Evolutionary conservation across 2,888 invertebrate species (phyloP), one percentile per base, ranked within the genome.

Genomic region (Eilema sororculum): DNA sequence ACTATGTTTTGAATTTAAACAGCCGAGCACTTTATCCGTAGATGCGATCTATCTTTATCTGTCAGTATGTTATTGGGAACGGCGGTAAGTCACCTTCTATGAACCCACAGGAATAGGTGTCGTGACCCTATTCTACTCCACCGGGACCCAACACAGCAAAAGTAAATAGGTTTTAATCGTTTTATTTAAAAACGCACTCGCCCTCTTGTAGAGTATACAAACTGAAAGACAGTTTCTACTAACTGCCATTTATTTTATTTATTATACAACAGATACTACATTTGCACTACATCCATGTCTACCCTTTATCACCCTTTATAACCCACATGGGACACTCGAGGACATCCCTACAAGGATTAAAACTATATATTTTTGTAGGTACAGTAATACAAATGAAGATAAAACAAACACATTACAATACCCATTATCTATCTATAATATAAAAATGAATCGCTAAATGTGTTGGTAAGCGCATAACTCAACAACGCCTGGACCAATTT

Each of bases 401-500:
- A 65, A 67, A 71, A 76, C 72, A 73, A 81, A 71, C 69, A 76
- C 60, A 79, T 67, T 72, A 71, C 69, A 73, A 71, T 69, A 20
- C 57, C 58, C 74, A 41, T 76, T 81, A 72, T n/a, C n/a, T n/a
- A n/a, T n/a, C n/a, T n/a, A n/a, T n/a, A n/a, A n/a, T n/a, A n/a
- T n/a, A n/a, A n/a, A n/a, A n/a, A n/a, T n/a, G n/a, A n/a, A n/a
- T n/a, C n/a, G n/a, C n/a, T n/a, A n/a, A n/a, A n/a, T n/a, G n/a
- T n/a, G n/a, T n/a, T n/a, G n/a, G n/a, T n/a, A n/a, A n/a, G n/a
- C n/a, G n/a, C n/a, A n/a, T n/a, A n/a, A n/a, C n/a, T n/a, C n/a
- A n/a, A n/a, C n/a, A n/a, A n/a, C n/a, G n/a, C n/a, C n/a, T n/a
- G n/a, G n/a, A n/a, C n/a, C n/a, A n/a, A n/a, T n/a, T n/a, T n/a